Percentiles rank a stretch among this genome's conserved stretches.
Conservation (phyloP, 2,113 vertebrate genomes). For the Steatornis caripensis region DNA sequence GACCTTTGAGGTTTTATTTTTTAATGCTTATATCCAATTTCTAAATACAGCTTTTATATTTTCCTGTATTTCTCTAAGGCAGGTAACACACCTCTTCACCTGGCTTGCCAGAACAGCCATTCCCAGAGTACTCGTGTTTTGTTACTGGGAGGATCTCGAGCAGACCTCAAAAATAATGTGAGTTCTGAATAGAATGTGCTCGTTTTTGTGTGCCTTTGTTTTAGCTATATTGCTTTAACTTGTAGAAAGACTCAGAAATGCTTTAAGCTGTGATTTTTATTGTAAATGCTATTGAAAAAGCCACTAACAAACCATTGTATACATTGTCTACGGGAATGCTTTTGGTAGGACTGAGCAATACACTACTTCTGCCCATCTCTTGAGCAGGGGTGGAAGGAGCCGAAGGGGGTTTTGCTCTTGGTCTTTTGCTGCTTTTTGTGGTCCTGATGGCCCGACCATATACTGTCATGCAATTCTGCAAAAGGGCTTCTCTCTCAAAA, state of each 20-base stretch:
- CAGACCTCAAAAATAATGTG: constrained; percentile 91
- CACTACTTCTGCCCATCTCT: background rate
- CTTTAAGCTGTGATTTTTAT: background rate
- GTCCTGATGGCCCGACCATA: background rate
- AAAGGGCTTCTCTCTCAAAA: background rate
- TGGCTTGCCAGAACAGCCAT: constrained; percentile 96
- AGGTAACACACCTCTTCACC: constrained; percentile 92
- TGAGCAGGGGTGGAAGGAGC: background rate
- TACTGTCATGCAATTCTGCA: background rate
- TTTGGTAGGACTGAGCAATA: background rate
- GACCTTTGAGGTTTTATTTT: background rate
- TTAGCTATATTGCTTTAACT: background rate
- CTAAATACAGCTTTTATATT: constrained; percentile 27
- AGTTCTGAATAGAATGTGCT: constrained; percentile 40
- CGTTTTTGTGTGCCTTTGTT: background rate
- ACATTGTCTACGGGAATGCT: background rate
- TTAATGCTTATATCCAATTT: background rate
- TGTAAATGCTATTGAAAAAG: background rate
- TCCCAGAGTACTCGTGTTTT: constrained; percentile 87
- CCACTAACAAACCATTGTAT: background rate
- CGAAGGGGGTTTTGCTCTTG: background rate
- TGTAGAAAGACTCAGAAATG: background rate
- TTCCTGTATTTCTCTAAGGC: constrained; percentile 78
- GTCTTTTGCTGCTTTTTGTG: background rate
- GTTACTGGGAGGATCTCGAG: constrained; percentile 88